phyloP scores from a whole-genome alignment of 2,888 invertebrate species.

The Agriopis leucophaearia region DNA sequence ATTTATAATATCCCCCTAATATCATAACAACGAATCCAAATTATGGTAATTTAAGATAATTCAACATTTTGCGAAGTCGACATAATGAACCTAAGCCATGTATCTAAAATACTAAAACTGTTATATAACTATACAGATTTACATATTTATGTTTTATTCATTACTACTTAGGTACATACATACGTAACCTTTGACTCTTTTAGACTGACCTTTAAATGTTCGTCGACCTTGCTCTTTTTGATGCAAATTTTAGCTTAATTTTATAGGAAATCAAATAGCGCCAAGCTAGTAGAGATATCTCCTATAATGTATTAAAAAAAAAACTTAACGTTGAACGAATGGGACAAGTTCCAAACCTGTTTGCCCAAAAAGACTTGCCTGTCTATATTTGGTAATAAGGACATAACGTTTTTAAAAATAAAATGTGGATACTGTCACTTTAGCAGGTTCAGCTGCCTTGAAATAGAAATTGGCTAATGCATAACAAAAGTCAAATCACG shows the following conservation, averaged over 20 bases:
- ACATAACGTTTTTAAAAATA: neutral
- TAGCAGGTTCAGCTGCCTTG: neutral
- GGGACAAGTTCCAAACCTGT: constrained; percentile 8
- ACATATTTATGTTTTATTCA: constrained; percentile 24
- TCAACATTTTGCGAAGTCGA: too few relatives aligned
- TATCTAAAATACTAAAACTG: neutral
- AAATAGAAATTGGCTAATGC: neutral
- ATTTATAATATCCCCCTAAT: too few relatives aligned
- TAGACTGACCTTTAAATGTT: constrained; percentile 38
- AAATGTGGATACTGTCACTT: neutral
- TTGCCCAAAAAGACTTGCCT: neutral
- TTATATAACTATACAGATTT: constrained; percentile 21
- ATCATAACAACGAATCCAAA: too few relatives aligned
- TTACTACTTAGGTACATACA: too few relatives aligned
- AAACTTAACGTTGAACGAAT: neutral
- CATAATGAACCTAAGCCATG: too few relatives aligned
- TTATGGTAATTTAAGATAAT: too few relatives aligned
- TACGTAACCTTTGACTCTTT: constrained; percentile 23
- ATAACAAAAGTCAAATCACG: neutral
- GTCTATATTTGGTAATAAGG: neutral
- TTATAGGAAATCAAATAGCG: constrained; percentile 14
- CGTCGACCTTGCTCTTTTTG: constrained; percentile 43
- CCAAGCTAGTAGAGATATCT: constrained; percentile 19
- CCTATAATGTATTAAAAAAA: constrained; percentile 3
- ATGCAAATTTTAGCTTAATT: constrained; percentile 33